These are phyloP conservation scores for Haliclystus octoradiatus DNA, from an alignment of 30 jellyfish, hydroid and myxozoan genomes.

Conservation along the genomic window DNA sequence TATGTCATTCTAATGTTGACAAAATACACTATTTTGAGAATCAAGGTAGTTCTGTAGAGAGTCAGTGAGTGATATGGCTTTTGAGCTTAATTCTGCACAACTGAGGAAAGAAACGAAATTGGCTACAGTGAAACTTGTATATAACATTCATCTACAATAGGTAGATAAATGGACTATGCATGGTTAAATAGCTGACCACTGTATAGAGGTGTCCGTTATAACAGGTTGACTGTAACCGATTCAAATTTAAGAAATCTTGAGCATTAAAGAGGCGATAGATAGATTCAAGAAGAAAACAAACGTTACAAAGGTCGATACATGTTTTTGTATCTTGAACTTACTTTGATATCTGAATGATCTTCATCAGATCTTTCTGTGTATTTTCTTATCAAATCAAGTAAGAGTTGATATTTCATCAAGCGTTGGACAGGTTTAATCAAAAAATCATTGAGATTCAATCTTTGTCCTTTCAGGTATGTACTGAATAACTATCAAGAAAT, in stretches of 20 bases:
- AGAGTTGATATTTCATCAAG: constrained; percentile 74
- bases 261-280: not conserved
- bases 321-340: not conserved
- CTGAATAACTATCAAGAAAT: too few relatives aligned
- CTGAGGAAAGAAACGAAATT: too few relatives aligned
- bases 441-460: too few relatives aligned
- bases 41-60: not conserved
- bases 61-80: constrained; percentile 6
- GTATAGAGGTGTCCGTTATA: too few relatives aligned
- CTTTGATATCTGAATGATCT: constrained; percentile 14
- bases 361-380: constrained; percentile 52
- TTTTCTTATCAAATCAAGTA: constrained; percentile 40
- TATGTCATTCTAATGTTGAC: too few relatives aligned
- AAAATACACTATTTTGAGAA: not conserved
- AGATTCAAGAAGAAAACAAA: not conserved
- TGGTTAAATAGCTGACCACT: too few relatives aligned
- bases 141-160: too few relatives aligned
- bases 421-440: constrained; percentile 81
- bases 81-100: too few relatives aligned
- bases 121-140: too few relatives aligned
- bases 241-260: not conserved
- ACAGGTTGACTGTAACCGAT: too few relatives aligned
- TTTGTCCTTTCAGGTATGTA: too few relatives aligned
- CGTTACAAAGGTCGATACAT: not conserved
- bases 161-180: not conserved